Base-by-base conservation (phyloP, 2,888 invertebrate species). In the Troglohyphantes excavatus region DNA sequence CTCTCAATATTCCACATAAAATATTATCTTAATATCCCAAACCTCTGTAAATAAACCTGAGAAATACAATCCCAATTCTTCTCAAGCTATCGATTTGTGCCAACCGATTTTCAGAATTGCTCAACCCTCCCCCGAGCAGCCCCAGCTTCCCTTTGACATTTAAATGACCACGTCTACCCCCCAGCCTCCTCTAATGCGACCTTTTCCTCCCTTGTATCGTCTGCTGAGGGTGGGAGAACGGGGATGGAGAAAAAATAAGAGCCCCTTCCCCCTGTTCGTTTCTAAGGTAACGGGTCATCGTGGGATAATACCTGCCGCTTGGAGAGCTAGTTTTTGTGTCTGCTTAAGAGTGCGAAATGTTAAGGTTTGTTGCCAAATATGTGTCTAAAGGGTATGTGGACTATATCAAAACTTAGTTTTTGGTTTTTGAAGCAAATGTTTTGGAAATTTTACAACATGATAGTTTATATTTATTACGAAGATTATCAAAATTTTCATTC, bases 61-160 rank as follows among this genome's bases (percentile, higher is more conserved):
- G n/a, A n/a, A n/a, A n/a, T n/a, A n/a, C n/a, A n/a, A n/a, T n/a
- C n/a, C n/a, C n/a, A n/a, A n/a, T n/a, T n/a, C n/a, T n/a, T n/a
- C n/a, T n/a, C n/a, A 39, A 7, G 27, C 27, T 81, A 81, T 81
- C 79, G 79, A 81, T 81, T 81, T 29, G 29, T 39, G n/a, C n/a
- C 63, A 78, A 29, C 26, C 53, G 79, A 81, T 53, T 81, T 81
- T 68, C 13, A 19, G 9, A 39, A 39, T 39, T n/a, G 13, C 39
- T n/a, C n/a, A n/a, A n/a, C n/a, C 39, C 39, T 13, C 39, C 39
- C 39, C 39, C 39, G n/a, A n/a, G n/a, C n/a, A n/a, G n/a, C n/a
- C n/a, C n/a, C n/a, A n/a, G 9, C 53, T 67, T 68, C 29, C 79
- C 79, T 81, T 67, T 81, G 79, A 81, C 79, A 81, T 81, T 81